Evolutionary conservation across 2,888 invertebrate species (phyloP), one percentile per base, ranked within the genome.

Genomic region (Drosophila mayaguana): DNA sequence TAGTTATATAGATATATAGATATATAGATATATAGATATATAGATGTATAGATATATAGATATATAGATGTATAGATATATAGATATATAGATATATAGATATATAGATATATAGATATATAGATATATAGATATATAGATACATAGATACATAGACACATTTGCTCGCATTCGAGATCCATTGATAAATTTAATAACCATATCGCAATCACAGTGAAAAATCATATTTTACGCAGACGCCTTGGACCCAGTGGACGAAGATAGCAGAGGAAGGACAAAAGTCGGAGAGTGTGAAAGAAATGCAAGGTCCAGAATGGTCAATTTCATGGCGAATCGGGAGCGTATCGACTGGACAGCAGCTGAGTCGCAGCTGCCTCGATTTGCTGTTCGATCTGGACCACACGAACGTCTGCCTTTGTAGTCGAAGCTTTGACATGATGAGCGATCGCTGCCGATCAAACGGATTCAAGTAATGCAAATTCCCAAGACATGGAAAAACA

Each of bases 241-340:
- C 56, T 70, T 22, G 22, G 53, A 22, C 53, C 45, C 59, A 72
- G 32, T 45, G 38, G 46, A 16, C 16, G 11, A 3, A 32, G 48
- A 32, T 7, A 9, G 20, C 40, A 18, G n/a, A 38, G 20, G 28
- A 22, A 38, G 18, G 43, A 57, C 38, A 63, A 46, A 43, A 55
- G 18, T 32, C 40, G 16, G 36, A 45, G 22, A 63, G 32, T 22
- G 22, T 20, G 34, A 60, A 59, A 78, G 78, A 78, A 77, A 77
- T 78, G 63, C 63, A 12, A 14, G 67, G 78, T 72, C 76, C 76
- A 73, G 57, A 61, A 66, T 57, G 25, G 69, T 20, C 65, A 84
- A 84, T 84, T 88, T 85, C 86, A 88, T 80, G 84, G 83, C 78
- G 28, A 80, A 84, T 88, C 54, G 42, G 40, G 51, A 82, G 87